Evolutionary conservation across 2,888 invertebrate species (phyloP), one percentile per base, ranked within the genome.

Genomic region (Pantelozetes paolii): DNA sequence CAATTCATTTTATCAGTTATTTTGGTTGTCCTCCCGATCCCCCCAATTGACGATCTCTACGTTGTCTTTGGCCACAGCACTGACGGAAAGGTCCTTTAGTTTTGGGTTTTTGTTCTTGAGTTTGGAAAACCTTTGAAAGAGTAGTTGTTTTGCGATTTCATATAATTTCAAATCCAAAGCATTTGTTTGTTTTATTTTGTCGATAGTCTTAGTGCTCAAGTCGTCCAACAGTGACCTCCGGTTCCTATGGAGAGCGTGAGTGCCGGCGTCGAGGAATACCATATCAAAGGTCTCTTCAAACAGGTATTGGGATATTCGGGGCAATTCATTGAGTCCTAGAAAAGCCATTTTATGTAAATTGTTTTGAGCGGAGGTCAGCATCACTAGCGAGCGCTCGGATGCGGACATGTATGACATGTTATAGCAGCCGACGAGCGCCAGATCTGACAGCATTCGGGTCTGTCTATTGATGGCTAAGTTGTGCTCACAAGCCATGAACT

Each of bases 401-500:
- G 76, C 62, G 71, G 89, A 87, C 85, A 91, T 77, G 18, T 71
- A 71, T 9, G 76, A 76, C 8, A 76, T 67, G 79, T 97, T 92
- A 84, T 99, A 99, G 84, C 98, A 99, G 75, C 94, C 94, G 48
- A 98, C 90, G 71, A 96, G 86, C 75, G 92, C 91, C 78, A 99
- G 86, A 85, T 99, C 95, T n/a, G 98, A 93, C 80, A 99, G 83
- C 98, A 99, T 99, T 78, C 98, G 87, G 2, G 98, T 96, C 85
- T 98, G 97, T 76, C 99, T 81, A 84, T 99, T 98, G 81, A 89
- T 90, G 26, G 97, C 99, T 81, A 99, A 86, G 86, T 99, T 99
- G 83, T 90, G 89, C 8, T 90, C 89, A 82, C 99, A 99, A 36
- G 87, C 85, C 80, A 94, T 88, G 84, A 99, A 99, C 83, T 95